Conservation (phyloP, 2,888 invertebrate species). For the Pemphredon lugubris region DNA sequence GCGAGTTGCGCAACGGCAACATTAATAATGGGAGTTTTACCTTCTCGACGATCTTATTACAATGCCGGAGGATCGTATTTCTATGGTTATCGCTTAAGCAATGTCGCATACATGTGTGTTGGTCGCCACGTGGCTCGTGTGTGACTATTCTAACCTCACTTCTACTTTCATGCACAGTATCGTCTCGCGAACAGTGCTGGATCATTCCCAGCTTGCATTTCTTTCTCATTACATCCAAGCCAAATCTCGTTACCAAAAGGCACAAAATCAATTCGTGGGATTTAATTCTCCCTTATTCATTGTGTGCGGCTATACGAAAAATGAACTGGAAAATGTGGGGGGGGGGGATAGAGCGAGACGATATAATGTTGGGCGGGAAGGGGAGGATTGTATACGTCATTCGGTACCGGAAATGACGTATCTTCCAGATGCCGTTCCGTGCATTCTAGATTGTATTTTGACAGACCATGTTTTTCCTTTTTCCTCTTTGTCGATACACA, state of each 20-base stretch:
- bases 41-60: conserved; percentile 15
- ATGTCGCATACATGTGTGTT: conserved; percentile 11
- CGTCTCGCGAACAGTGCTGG: background rate
- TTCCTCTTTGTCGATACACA: conserved; percentile 17
- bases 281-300: background rate
- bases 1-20: background rate
- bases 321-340: conserved; percentile 8
- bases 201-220: background rate
- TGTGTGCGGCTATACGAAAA: background rate
- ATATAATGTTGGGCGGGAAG: too few relatives aligned
- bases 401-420: conserved; percentile 65
- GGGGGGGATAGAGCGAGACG: too few relatives aligned
- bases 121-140: conserved; percentile 56
- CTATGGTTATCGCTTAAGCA: conserved; percentile 33
- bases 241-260: too few relatives aligned
- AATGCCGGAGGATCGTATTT: conserved; percentile 22
- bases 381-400: conserved; percentile 47
- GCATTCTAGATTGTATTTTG: conserved; percentile 51
- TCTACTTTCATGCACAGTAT: conserved; percentile 33
- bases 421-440: conserved; percentile 32
- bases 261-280: background rate
- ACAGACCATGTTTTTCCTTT: conserved; percentile 44
- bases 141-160: conserved; percentile 47
- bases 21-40: conserved; percentile 1
- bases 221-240: background rate